Percentiles rank a stretch among this genome's conserved stretches.
Evolutionary conservation across 2,888 invertebrate species (phyloP).

Genomic region (Polylopha cassiicola): DNA sequence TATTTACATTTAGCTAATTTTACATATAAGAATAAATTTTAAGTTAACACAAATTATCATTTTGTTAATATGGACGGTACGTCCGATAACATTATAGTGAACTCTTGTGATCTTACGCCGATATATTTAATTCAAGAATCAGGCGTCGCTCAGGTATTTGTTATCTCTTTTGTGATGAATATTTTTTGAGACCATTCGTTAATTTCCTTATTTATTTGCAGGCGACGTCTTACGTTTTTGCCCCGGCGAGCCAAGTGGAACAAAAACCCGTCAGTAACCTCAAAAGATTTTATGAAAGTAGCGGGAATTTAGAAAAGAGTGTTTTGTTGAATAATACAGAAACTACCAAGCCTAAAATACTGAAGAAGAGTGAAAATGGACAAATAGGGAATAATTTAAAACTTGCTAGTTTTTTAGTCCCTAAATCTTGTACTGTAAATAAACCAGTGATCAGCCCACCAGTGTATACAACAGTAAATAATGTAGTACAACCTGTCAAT

Average conservation of each 20-base stretch:
- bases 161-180: constrained; percentile 21
- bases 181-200: constrained; percentile 20
- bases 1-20: constrained; percentile 21
- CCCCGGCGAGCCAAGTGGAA: constrained; percentile 43
- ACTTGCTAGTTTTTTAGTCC: constrained; percentile 60
- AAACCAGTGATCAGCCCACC: too few relatives aligned
- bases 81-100: constrained; percentile 55
- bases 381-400: constrained; percentile 61
- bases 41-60: constrained; percentile 30
- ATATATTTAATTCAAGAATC: constrained; percentile 66
- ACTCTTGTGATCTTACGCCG: constrained; percentile 67
- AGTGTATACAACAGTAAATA: too few relatives aligned
- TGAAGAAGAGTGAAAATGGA: constrained; percentile 48
- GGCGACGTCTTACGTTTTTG: constrained; percentile 55
- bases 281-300: constrained; percentile 70
- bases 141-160: constrained; percentile 60
- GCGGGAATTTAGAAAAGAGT: constrained; percentile 63
- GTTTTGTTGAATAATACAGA: constrained; percentile 39
- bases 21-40: constrained; percentile 20
- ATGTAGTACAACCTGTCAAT: constrained; percentile 31
- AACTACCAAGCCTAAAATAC: constrained; percentile 40
- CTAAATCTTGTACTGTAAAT: constrained; percentile 44
- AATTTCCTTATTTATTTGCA: constrained; percentile 42
- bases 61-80: constrained; percentile 53
- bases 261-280: constrained; percentile 59